Base-by-base conservation (phyloP, 2,888 invertebrate species). In the Hirtodrosophila histrioides region DNA sequence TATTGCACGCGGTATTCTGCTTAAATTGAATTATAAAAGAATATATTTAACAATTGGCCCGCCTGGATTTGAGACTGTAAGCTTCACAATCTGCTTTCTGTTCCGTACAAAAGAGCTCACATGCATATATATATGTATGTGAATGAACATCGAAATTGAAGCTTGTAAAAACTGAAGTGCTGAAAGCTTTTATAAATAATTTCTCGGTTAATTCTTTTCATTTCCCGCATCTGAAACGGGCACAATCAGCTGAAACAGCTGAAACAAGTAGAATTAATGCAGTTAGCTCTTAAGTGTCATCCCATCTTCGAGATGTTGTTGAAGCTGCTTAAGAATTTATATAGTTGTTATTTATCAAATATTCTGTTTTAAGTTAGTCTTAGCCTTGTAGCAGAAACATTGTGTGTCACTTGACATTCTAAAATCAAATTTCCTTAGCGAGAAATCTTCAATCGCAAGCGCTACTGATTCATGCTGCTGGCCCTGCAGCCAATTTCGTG, bases 21-120 rank as follows among this genome's bases (percentile, higher is more conserved):
- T 79, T 49, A 73, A 84, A 81, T 81, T 81, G 81, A 81, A 84
- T 81, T 81, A 69, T 76, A 63, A 84, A 73, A 41, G 49, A 51
- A 60, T 58, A 35, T 62, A 41, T 57, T 48, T 58, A 40, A 51
- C 63, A 63, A 73, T 63, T 63, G 73, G 35, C 29, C 73, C 58
- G 36, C 23, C 40, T 24, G 62, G 55, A 49, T 37, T 70, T 37
- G 49, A 31, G 17, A 39, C 56, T 39, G 53, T 55, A 43, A 53
- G 44, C 31, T 33, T 0, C 23, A 40, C 40, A 57, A 57, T 54
- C 48, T 37, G 5, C 17, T 23, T 12, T 29, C 8, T 27, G 31
- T 35, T 41, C 29, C 29, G 7, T 10, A 29, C n/a, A 29, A 12
- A 45, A 45, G 12, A 24, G 23, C 10, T 1, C 7, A 12, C 31